Percentiles rank a stretch among this genome's conserved stretches.
Evolutionary conservation across 2,797 vertebrate species (phyloP).

Genomic region (Darevskia nairensis): DNA sequence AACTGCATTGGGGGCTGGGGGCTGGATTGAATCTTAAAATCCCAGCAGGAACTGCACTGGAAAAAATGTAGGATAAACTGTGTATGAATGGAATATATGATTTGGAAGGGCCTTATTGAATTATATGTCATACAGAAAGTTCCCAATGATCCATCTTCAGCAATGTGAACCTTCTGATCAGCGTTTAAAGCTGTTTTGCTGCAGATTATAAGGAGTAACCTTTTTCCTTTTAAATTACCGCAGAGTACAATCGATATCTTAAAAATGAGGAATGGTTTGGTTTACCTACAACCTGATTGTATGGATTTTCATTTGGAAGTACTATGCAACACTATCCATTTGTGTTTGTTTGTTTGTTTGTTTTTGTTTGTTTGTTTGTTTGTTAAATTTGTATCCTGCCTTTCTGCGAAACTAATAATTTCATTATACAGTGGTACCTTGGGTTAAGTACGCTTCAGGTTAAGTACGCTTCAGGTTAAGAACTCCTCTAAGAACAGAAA

Average conservation of each 20-base stretch:
- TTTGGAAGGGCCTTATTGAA: slow-evolving; percentile 25
- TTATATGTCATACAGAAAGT: neutral
- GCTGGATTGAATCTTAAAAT: slow-evolving; percentile 12
- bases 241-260: neutral
- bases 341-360: neutral
- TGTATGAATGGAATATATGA: neutral
- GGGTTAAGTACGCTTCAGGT: too few species aligned
- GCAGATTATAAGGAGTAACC: too few species aligned
- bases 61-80: slow-evolving; percentile 11
- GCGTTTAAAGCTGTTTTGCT: neutral
- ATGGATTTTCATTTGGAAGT: neutral
- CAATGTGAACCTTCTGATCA: neutral
- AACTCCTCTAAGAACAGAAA: too few species aligned
- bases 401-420: neutral
- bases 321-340: neutral
- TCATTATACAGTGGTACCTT: neutral
- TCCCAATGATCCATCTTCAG: neutral
- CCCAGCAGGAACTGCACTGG: neutral
- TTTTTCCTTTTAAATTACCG: neutral
- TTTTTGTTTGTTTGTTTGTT: neutral
- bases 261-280: neutral
- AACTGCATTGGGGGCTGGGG: slow-evolving; percentile 28
- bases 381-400: neutral
- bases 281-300: neutral
- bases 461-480: too few species aligned